Conservation (phyloP, 2,113 vertebrate species). For the Nerophis ophidion region DNA sequence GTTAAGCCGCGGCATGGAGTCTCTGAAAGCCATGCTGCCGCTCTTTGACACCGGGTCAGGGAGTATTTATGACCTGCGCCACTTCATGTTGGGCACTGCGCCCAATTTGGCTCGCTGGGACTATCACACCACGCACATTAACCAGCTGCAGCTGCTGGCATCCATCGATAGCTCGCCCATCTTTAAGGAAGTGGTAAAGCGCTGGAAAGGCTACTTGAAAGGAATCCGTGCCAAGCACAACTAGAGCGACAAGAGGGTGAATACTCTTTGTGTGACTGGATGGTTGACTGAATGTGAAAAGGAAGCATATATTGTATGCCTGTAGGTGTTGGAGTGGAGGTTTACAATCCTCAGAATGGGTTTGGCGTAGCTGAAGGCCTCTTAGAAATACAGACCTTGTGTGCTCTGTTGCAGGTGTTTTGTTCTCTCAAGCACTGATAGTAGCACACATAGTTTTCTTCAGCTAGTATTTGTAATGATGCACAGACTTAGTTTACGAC, state of each 20-base stretch:
- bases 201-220: conserved; percentile 96
- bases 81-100: conserved; percentile 89
- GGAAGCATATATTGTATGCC: conserved; percentile 8
- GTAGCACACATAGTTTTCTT: conserved; percentile 40
- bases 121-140: conserved; percentile 99
- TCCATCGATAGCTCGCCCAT: conserved; percentile 84
- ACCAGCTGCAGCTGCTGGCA: conserved; percentile 92
- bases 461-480: conserved; percentile 61
- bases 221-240: conserved; percentile 97
- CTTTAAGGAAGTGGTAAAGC: conserved; percentile 87
- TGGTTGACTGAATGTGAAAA: conserved; percentile 13
- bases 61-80: conserved; percentile 93
- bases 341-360: conserved; percentile 19
- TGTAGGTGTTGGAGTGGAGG: conserved; percentile 13
- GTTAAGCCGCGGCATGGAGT: conserved; percentile 88
- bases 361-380: conserved; percentile 39
- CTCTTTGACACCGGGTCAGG: conserved; percentile 94
- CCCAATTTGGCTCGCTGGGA: conserved; percentile 99
- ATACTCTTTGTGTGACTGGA: neutral
- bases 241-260: conserved; percentile 54
- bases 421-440: conserved; percentile 48
- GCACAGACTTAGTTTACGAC: conserved; percentile 58
- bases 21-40: conserved; percentile 94
- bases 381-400: conserved; percentile 7
- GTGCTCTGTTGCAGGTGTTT: conserved; percentile 45